These are phyloP conservation scores for Melanostoma scalare DNA, from an alignment of 2,888 invertebrate genomes.

Conservation along the genomic window DNA sequence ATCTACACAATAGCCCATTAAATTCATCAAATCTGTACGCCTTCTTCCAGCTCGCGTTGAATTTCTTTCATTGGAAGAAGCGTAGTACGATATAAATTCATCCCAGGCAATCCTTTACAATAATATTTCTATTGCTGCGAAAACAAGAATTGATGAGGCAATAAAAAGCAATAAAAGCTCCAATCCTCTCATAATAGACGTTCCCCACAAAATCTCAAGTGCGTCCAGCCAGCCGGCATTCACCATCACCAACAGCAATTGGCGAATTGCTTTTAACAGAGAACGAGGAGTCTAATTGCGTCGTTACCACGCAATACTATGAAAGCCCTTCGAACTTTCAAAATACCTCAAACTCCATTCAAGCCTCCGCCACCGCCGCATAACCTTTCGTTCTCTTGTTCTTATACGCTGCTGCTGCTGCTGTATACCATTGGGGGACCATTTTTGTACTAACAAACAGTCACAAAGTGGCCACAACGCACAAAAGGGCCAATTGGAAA, in stretches of 20 bases:
- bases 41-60: background rate
- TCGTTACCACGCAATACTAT: slow-evolving; percentile 69
- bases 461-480: slow-evolving; percentile 69
- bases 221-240: slow-evolving; percentile 33
- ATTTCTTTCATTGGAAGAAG: slow-evolving; percentile 42
- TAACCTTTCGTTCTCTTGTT: background rate
- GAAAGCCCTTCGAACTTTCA: slow-evolving; percentile 47
- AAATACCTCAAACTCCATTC: slow-evolving; percentile 6
- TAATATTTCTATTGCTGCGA: slow-evolving; percentile 71
- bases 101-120: slow-evolving; percentile 68
- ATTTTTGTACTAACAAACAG: slow-evolving; percentile 49
- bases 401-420: too few species aligned
- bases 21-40: slow-evolving; percentile 54
- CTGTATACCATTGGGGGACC: background rate
- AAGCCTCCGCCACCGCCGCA: background rate
- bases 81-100: slow-evolving; percentile 58
- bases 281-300: slow-evolving; percentile 68
- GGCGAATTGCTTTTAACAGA: slow-evolving; percentile 64
- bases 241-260: slow-evolving; percentile 43
- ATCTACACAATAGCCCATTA: slow-evolving; percentile 22
- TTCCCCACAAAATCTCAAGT: slow-evolving; percentile 32
- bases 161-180: slow-evolving; percentile 67
- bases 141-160: slow-evolving; percentile 72
- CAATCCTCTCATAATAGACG: slow-evolving; percentile 34
- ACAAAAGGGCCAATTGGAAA: slow-evolving; percentile 68